Percentiles rank a stretch among this genome's conserved stretches.
These are phyloP conservation scores for Tinamus major DNA, from an alignment of 2,797 vertebrate genomes.

Conservation along the genomic window DNA sequence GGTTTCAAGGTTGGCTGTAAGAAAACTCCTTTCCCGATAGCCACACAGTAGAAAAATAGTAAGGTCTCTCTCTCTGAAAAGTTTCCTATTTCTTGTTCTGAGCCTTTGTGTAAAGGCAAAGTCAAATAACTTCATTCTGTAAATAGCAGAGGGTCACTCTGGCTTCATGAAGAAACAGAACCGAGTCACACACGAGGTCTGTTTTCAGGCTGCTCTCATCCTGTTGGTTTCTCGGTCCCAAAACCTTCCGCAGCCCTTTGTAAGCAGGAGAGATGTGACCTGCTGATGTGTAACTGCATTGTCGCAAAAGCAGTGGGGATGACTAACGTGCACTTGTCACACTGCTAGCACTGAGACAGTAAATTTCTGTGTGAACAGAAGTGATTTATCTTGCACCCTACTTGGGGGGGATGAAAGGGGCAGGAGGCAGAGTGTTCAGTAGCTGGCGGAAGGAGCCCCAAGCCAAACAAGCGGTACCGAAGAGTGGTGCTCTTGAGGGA, in stretches of 20 bases:
- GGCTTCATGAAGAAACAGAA: background rate
- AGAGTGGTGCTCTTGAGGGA: background rate
- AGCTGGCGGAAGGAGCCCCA: background rate
- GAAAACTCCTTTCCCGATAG: background rate
- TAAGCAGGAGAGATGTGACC: background rate
- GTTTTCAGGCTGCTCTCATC: background rate
- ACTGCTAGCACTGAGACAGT: background rate
- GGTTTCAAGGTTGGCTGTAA: background rate
- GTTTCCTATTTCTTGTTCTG: background rate
- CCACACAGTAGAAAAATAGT: background rate
- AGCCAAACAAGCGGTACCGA: background rate
- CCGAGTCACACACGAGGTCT: background rate
- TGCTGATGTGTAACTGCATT: background rate
- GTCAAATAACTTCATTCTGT: background rate
- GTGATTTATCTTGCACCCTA: background rate
- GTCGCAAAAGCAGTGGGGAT: background rate
- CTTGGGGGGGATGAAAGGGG: background rate
- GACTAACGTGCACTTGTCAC: background rate
- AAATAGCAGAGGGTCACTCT: background rate
- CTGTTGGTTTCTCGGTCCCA: background rate
- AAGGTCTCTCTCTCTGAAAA: rapidly evolving
- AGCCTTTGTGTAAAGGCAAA: background rate
- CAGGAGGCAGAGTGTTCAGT: background rate
- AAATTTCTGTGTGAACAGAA: background rate
- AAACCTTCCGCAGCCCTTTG: background rate